Percentiles rank a stretch among this genome's conserved stretches.
phyloP scores from a whole-genome alignment of 2,113 vertebrate genomes.

The Condylura cristata region DNA sequence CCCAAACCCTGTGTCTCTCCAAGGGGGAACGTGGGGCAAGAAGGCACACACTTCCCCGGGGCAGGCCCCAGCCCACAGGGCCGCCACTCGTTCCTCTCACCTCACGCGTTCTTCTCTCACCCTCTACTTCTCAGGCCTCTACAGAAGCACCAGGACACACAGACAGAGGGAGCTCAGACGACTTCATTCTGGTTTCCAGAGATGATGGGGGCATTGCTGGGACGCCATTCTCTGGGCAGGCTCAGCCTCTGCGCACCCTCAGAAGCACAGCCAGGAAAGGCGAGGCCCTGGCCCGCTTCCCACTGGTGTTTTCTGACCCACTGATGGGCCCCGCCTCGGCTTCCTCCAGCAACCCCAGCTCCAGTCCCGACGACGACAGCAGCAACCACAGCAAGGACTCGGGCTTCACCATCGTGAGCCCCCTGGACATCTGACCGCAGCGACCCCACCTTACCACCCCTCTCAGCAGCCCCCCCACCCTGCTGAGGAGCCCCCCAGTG shows the following conservation, averaged over 20 bases:
- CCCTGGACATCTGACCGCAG: slow-evolving; percentile 88
- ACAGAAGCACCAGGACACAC: slow-evolving; percentile 69
- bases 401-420: slow-evolving; percentile 98
- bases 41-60: neutral
- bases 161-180: slow-evolving; percentile 89
- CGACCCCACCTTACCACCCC: neutral
- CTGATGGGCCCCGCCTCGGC: slow-evolving; percentile 89
- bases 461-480: neutral
- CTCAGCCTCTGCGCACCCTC: slow-evolving; percentile 75
- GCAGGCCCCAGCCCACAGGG: neutral
- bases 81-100: fast-evolving
- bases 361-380: slow-evolving; percentile 95
- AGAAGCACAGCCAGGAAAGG: slow-evolving; percentile 81
- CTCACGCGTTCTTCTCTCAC: neutral
- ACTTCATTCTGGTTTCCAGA: slow-evolving; percentile 95
- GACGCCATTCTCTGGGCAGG: neutral
- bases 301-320: slow-evolving; percentile 92
- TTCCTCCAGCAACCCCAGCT: slow-evolving; percentile 91
- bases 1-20: neutral
- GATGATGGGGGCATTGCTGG: slow-evolving; percentile 79
- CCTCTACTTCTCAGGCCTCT: slow-evolving; percentile 77
- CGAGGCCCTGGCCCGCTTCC: slow-evolving; percentile 80
- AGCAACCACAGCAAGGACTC: slow-evolving; percentile 98
- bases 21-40: fast-evolving
- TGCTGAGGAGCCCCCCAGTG: neutral